Evolutionary conservation across 2,113 vertebrate species (phyloP), one percentile per base, ranked within the genome.

Genomic region (Rynchops niger): DNA sequence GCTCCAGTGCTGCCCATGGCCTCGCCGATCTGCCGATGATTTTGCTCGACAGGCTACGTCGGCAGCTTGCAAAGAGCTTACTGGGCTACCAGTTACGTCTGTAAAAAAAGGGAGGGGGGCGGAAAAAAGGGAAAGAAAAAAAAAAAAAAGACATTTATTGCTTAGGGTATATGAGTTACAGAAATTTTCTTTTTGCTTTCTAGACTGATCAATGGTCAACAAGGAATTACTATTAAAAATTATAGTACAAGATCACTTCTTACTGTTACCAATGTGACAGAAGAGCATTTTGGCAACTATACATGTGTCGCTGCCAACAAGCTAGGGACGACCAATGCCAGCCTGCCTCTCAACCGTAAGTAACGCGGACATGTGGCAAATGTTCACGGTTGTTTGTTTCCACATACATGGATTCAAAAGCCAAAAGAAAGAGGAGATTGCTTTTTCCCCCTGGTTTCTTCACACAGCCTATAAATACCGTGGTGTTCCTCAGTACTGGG

Each of bases 281-380:
- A 99, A 98, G 99, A 99, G 97, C 99, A 99, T 97, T 99, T 99
- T 85, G 99, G 99, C 97, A 99, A 99, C 99, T 99, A 99, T 98
- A 99, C 99, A 18, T 99, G 99, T 91, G 98, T 99, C 96, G 99
- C 99, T 93, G 96, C 97, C 98, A 99, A 99, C 98, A 99, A 99
- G 97, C 98, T 99, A 90, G 99, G 99, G 97, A 99, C 98, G 42
- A 99, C 99, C 97, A 99, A 99, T 86, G 99, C 99, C 97, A 99
- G 99, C 97, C 98, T 99, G 98, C 98, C 99, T 98, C 99, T 99
- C 96, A 99, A 98, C 97, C 99, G 99, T 99, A 99, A 99, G 99
- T 99, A 98, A 96, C 2, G 11, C 42, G 78, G 71, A 52, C 72
- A n/a, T 5, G 45, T 36, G 74, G 23, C 91, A 55, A 27, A 30